phyloP scores from a whole-genome alignment of 2,888 invertebrate species.

The Notodonta dromedarius region DNA sequence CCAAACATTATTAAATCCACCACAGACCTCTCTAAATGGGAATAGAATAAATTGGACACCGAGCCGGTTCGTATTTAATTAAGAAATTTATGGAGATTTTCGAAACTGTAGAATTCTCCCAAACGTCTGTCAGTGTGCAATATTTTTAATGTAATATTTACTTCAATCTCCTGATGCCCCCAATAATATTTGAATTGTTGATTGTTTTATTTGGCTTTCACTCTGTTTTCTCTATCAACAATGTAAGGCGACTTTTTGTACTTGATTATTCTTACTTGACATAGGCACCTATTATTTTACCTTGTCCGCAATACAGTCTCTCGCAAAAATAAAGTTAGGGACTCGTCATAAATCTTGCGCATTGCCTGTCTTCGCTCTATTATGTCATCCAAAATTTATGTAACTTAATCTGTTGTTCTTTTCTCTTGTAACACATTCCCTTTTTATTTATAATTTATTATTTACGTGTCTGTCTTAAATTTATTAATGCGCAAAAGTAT shows the following conservation, averaged over 20 bases:
- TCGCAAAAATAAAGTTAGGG: conserved; percentile 10
- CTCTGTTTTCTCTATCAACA: too few species aligned
- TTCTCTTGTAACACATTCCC: background rate
- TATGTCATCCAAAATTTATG: conserved; percentile 15
- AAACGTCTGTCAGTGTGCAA: background rate
- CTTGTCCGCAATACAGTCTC: conserved; percentile 2
- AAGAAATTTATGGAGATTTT: conserved; percentile 14
- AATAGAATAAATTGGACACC: conserved; percentile 26
- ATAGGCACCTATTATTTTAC: conserved; percentile 2
- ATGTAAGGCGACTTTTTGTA: too few species aligned
- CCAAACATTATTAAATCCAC: conserved; percentile 33
- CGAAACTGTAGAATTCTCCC: conserved; percentile 1
- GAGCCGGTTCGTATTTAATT: conserved; percentile 20
- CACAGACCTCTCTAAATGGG: conserved; percentile 13
- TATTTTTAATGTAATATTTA: too few species aligned
- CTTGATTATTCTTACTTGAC: background rate
- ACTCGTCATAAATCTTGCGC: conserved; percentile 17
- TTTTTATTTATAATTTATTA: background rate
- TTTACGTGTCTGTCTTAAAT: background rate
- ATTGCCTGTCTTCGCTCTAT: conserved; percentile 14
- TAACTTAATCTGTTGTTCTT: conserved; percentile 10
- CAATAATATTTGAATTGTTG: too few species aligned
- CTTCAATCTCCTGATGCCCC: too few species aligned
- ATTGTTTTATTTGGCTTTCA: too few species aligned
- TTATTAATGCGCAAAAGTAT: too few species aligned